phyloP scores from a whole-genome alignment of 1,140 invertebrate genomes.

The Paracyclopina nana region DNA sequence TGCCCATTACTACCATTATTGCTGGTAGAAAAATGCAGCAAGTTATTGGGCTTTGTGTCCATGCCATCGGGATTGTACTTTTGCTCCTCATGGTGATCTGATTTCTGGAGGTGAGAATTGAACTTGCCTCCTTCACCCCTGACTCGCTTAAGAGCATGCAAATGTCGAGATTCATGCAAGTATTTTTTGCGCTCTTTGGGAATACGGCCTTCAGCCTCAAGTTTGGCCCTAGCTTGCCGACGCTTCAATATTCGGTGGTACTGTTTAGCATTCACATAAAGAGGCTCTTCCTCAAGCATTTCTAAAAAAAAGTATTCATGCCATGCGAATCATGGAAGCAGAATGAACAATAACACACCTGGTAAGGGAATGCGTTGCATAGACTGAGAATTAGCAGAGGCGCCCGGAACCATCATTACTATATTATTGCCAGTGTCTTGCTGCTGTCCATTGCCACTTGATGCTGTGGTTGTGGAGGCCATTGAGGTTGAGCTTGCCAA shows the following conservation, averaged over 20 bases:
- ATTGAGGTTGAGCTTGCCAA: constrained; percentile 1
- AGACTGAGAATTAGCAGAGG: constrained; percentile 30
- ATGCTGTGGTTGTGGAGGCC: not conserved
- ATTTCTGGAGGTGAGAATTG: no score
- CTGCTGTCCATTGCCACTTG: not conserved
- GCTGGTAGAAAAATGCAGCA: no score
- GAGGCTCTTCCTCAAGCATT: constrained; percentile 71
- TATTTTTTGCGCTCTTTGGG: constrained; percentile 97
- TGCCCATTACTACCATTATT: no score
- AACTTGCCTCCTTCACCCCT: constrained; percentile 91
- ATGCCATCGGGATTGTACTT: no score
- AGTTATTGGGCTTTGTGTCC: no score
- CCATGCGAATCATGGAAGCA: no score
- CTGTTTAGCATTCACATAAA: constrained; percentile 98
- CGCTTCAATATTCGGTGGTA: constrained; percentile 79
- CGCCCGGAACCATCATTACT: constrained; percentile 44
- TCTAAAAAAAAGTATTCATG: no score
- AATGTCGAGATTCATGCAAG: constrained; percentile 90
- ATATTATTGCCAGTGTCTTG: not conserved
- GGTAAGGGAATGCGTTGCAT: constrained; percentile 42
- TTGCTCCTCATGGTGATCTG: no score
- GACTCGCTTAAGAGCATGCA: constrained; percentile 92
- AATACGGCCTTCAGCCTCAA: constrained; percentile 81
- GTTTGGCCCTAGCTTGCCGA: constrained; percentile 65
- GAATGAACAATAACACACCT: no score